Conservation (phyloP, 2,113 vertebrate genomes). For the Pagrus major region DNA sequence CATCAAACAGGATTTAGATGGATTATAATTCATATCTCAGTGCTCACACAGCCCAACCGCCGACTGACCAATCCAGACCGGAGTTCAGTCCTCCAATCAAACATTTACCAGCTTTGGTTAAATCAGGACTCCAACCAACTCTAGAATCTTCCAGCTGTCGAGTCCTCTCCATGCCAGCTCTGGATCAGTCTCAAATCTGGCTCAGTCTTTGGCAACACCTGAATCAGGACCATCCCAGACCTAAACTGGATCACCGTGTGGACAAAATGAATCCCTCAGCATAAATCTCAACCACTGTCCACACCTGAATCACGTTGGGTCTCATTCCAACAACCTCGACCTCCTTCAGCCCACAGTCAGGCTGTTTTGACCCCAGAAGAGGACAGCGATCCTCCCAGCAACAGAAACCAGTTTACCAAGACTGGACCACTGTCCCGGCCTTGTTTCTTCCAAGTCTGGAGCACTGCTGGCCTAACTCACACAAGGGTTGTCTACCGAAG, state of each 20-base stretch:
- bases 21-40: not conserved
- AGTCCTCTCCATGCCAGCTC: not conserved
- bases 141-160: not conserved
- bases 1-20: slow-evolving; percentile 2
- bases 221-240: not conserved
- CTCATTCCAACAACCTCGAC: not conserved
- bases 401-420: not conserved
- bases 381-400: not conserved
- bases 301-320: not conserved
- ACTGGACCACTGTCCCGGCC: not conserved
- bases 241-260: not conserved
- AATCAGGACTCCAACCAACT: not conserved
- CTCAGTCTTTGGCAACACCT: not conserved
- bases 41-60: not conserved
- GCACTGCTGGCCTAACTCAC: not conserved
- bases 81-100: too few species aligned
- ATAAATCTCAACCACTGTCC: not conserved
- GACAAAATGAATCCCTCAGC: not conserved
- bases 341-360: not conserved
- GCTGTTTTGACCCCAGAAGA: not conserved
- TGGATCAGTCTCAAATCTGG: not conserved
- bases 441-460: not conserved
- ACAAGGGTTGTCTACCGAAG: too few species aligned
- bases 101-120: not conserved
- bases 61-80: not conserved